phyloP scores from a whole-genome alignment of 1,140 invertebrate species.

The Idris sp. region DNA sequence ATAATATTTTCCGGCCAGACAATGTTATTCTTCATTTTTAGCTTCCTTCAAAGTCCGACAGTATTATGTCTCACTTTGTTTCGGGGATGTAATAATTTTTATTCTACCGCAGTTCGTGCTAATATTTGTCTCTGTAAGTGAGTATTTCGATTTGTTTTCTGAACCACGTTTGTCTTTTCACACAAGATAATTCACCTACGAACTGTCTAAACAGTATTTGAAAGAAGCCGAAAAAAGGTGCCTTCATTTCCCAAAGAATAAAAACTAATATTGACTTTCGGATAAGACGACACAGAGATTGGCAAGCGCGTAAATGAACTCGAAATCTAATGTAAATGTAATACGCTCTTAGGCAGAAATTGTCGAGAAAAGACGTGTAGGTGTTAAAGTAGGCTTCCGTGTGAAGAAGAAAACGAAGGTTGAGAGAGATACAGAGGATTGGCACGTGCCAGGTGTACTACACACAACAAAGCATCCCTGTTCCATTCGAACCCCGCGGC shows the following conservation, averaged over 20 bases:
- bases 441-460: constrained; percentile 77
- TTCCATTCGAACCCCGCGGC: constrained; percentile 56
- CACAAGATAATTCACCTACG: constrained; percentile 41
- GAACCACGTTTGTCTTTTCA: constrained; percentile 38
- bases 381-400: constrained; percentile 58
- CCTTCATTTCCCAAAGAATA: constrained; percentile 43
- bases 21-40: too few relatives aligned
- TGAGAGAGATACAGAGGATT: constrained; percentile 62
- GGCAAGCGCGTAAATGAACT: constrained; percentile 58
- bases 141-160: constrained; percentile 39
- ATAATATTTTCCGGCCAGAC: too few relatives aligned
- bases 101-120: constrained; percentile 6
- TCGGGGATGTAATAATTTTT: constrained; percentile 16
- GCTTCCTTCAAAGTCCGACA: constrained; percentile 15
- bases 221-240: constrained; percentile 34
- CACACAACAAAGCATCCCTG: constrained; percentile 74
- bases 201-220: constrained; percentile 44
- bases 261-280: constrained; percentile 57
- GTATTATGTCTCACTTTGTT: constrained; percentile 18
- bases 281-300: constrained; percentile 50
- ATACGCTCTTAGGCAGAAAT: constrained; percentile 31
- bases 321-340: constrained; percentile 59
- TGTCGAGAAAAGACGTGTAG: constrained; percentile 46
- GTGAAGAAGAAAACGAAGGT: constrained; percentile 48
- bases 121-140: constrained; percentile 44